Conservation (phyloP, 2,888 invertebrate genomes). For the Polydesmus complanatus region DNA sequence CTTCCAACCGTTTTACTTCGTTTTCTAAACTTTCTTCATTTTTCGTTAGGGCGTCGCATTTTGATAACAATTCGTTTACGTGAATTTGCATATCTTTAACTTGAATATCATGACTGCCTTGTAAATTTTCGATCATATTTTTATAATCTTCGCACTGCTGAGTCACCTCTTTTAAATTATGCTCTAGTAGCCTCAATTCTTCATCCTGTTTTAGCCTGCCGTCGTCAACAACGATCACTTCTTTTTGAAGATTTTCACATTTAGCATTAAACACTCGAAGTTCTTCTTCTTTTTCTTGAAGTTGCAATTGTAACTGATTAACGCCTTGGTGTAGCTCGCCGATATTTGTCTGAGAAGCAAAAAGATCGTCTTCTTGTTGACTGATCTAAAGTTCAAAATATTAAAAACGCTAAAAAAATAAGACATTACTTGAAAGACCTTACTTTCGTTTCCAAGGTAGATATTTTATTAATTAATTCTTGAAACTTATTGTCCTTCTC, state of each 20-base stretch:
- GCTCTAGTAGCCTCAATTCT: neutral
- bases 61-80: neutral
- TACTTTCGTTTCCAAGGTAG: neutral
- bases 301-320: neutral
- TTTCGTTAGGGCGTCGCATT: neutral
- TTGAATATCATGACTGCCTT: neutral
- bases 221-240: neutral
- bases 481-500: neutral
- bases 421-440: neutral
- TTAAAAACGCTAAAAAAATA: neutral
- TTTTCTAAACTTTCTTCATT: neutral
- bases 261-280: neutral
- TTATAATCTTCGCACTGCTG: neutral
- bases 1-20: neutral
- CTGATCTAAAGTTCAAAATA: neutral
- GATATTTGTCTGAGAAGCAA: neutral
- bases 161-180: neutral
- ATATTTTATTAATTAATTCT: neutral
- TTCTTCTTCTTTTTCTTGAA: neutral
- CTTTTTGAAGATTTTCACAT: neutral
- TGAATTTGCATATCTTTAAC: neutral
- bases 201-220: neutral
- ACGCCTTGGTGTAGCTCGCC: neutral
- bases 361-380: neutral
- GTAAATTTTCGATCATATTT: neutral